Conservation (phyloP, 2,113 vertebrate genomes). For the Sporophila hypoxantha region DNA sequence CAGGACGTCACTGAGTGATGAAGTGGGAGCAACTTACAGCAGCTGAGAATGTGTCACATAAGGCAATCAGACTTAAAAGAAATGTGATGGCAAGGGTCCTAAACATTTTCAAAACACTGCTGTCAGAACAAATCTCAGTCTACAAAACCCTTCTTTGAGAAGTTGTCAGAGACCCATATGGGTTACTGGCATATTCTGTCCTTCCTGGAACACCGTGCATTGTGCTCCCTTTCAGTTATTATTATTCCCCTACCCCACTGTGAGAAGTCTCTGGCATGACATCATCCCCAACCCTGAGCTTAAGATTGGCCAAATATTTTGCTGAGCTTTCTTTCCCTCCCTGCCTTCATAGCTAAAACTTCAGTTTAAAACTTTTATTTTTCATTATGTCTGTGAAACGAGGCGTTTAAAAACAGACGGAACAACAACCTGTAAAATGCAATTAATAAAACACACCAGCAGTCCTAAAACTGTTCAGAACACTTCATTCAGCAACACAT, state of each 20-base stretch:
- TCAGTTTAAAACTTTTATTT: not conserved
- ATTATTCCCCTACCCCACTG: not conserved
- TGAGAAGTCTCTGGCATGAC: not conserved
- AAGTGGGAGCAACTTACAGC: not conserved
- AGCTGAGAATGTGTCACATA: not conserved
- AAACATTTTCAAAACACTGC: slow-evolving; percentile 21
- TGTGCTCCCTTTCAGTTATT: not conserved
- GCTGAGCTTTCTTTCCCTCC: not conserved
- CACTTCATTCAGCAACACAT: not conserved
- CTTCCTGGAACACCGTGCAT: not conserved
- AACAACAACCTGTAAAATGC: not conserved
- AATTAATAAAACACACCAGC: slow-evolving; percentile 12
- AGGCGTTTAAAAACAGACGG: not conserved
- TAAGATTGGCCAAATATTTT: not conserved
- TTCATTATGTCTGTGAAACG: not conserved
- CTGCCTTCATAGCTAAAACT: not conserved
- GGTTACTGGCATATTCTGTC: not conserved
- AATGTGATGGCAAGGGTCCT: slow-evolving; percentile 24
- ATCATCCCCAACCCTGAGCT: not conserved
- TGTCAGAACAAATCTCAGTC: slow-evolving; percentile 2
- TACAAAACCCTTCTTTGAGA: slow-evolving; percentile 10
- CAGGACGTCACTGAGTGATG: not conserved
- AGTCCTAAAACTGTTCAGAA: not conserved
- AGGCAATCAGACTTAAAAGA: slow-evolving; percentile 32
- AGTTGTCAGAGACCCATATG: slow-evolving; percentile 21